Evolutionary conservation across 2,797 vertebrate genomes (phyloP).

Genomic region (Notamacropus eugenii): DNA sequence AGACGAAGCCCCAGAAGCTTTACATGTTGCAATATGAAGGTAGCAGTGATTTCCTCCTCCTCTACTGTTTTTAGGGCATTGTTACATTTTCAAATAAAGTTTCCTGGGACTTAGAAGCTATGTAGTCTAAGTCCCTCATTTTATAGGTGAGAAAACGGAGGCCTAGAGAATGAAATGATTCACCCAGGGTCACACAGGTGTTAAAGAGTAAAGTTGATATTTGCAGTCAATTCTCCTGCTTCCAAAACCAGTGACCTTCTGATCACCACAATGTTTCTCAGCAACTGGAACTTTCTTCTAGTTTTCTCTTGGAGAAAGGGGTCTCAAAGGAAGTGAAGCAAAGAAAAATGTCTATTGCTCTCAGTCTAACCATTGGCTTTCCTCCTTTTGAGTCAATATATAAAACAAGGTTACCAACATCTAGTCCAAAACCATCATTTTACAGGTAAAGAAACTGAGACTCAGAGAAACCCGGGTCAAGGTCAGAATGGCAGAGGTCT

Average conservation of each 20-base stretch:
- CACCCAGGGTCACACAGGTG: background rate
- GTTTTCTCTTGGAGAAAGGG: background rate
- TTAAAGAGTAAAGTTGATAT: background rate
- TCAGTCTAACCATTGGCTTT: background rate
- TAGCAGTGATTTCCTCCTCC: background rate
- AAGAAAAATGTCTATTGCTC: background rate
- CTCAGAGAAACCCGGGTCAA: background rate
- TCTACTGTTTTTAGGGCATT: background rate
- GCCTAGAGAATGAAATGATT: background rate
- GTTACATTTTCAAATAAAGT: conserved; percentile 29
- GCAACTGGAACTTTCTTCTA: background rate
- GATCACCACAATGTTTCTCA: background rate
- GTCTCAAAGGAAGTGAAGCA: background rate
- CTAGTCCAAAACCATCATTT: conserved; percentile 17
- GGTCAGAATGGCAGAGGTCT: background rate
- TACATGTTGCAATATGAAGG: conserved; percentile 72
- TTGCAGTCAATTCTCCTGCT: background rate
- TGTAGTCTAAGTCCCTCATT: conserved; percentile 22
- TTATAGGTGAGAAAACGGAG: background rate
- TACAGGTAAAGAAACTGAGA: background rate
- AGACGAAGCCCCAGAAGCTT: conserved; percentile 75
- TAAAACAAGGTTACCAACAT: background rate
- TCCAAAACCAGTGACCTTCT: background rate
- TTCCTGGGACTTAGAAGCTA: conserved; percentile 13
- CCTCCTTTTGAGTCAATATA: background rate